Evolutionary conservation across 2,113 vertebrate species (phyloP).

Genomic region (Psophia crepitans): DNA sequence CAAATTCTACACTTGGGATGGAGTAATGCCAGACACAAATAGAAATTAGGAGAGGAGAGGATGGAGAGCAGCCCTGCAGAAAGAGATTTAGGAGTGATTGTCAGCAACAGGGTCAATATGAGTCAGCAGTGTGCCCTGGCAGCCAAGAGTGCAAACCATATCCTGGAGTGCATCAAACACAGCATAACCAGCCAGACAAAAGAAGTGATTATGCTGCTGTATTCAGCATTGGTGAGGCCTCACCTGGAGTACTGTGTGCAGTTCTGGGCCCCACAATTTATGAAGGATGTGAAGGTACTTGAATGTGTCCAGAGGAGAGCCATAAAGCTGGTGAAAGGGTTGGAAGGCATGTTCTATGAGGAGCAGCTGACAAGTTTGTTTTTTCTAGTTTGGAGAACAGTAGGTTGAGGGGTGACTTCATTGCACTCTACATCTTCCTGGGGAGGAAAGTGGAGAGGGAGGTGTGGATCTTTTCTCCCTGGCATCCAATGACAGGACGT

Average conservation of each 20-base stretch:
- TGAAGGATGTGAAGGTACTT: background rate
- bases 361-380: background rate
- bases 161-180: background rate
- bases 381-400: background rate
- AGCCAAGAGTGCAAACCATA: background rate
- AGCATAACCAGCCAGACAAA: background rate
- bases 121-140: background rate
- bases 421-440: background rate
- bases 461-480: background rate
- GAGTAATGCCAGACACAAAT: no score
- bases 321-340: background rate
- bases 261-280: no score
- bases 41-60: background rate
- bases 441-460: background rate
- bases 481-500: accelerated
- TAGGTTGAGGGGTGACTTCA: background rate
- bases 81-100: background rate
- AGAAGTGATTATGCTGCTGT: background rate
- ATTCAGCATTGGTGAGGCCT: no score
- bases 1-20: background rate
- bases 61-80: background rate
- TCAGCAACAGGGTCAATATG: accelerated
- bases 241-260: no score
- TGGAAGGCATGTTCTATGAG: background rate
- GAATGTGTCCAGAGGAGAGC: background rate